A percentile compares a stretch with the other conserved stretches of the same genome.
These are phyloP conservation scores for Globia sparganii DNA, from an alignment of 2,888 invertebrate genomes.

Conservation along the genomic window DNA sequence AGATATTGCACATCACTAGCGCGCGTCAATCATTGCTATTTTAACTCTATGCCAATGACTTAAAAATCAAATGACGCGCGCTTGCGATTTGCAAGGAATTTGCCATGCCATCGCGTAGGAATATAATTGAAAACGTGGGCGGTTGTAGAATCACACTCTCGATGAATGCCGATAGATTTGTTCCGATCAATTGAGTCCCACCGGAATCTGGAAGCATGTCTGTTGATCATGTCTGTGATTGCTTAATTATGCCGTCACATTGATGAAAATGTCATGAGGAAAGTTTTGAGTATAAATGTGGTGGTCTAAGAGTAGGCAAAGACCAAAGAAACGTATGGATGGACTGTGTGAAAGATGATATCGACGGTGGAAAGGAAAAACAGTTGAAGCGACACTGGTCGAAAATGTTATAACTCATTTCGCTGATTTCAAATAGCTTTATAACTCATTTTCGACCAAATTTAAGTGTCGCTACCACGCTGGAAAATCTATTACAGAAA, in stretches of 20 bases:
- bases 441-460: too few relatives aligned
- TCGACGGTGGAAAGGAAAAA: too few relatives aligned
- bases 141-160: slow-evolving; percentile 17
- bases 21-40: background rate
- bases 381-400: too few relatives aligned
- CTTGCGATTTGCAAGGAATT: background rate
- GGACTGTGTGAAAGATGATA: background rate
- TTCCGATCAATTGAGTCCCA: slow-evolving; percentile 19
- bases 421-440: too few relatives aligned
- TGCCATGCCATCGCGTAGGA: slow-evolving; percentile 4
- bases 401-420: too few relatives aligned
- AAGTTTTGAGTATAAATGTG: background rate
- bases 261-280: background rate
- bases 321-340: background rate
- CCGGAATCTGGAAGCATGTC: slow-evolving; percentile 8
- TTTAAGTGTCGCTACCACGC: too few relatives aligned
- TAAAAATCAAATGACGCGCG: background rate
- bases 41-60: background rate
- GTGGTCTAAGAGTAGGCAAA: too few relatives aligned
- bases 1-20: background rate
- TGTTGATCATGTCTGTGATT: slow-evolving; percentile 17
- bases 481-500: too few relatives aligned
- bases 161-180: slow-evolving; percentile 20
- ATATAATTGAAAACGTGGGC: slow-evolving; percentile 37
- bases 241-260: background rate